A percentile compares a stretch with the other conserved stretches of the same genome.
These are phyloP conservation scores for Oreohelix idahoensis DNA, from an alignment of 1,140 invertebrate genomes.

Conservation along the genomic window DNA sequence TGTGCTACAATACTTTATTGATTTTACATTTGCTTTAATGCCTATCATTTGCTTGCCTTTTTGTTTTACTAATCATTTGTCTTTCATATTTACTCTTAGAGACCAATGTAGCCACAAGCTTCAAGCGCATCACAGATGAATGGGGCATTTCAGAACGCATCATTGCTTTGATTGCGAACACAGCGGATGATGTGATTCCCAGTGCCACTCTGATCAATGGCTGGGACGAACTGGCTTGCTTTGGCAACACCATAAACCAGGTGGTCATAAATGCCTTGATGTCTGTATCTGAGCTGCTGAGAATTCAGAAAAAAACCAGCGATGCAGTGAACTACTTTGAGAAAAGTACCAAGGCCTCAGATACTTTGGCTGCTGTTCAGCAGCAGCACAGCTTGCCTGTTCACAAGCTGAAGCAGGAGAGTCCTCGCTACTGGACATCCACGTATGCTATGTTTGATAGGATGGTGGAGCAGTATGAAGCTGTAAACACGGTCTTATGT, in stretches of 20 bases:
- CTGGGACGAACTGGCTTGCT: constrained; percentile 32
- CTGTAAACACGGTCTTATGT: constrained; percentile 35
- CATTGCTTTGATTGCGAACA: constrained; percentile 24
- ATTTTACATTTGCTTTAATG: too few relatives aligned
- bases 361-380: constrained; percentile 34
- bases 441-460: constrained; percentile 28
- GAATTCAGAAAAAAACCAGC: constrained; percentile 39
- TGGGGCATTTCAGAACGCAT: constrained; percentile 25
- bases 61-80: too few relatives aligned
- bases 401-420: constrained; percentile 32
- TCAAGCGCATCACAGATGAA: constrained; percentile 38
- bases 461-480: constrained; percentile 36
- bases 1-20: too few relatives aligned
- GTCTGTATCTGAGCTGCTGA: constrained; percentile 21
- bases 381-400: constrained; percentile 36
- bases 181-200: constrained; percentile 3
- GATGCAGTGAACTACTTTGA: constrained; percentile 38
- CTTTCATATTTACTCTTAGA: background rate
- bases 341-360: constrained; percentile 30
- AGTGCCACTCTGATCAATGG: constrained; percentile 27
- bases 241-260: constrained; percentile 31
- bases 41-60: too few relatives aligned
- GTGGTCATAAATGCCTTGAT: constrained; percentile 18
- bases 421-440: constrained; percentile 12
- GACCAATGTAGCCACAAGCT: constrained; percentile 22